Conservation (phyloP, 1,140 invertebrate genomes). For the Halyomorpha halys region DNA sequence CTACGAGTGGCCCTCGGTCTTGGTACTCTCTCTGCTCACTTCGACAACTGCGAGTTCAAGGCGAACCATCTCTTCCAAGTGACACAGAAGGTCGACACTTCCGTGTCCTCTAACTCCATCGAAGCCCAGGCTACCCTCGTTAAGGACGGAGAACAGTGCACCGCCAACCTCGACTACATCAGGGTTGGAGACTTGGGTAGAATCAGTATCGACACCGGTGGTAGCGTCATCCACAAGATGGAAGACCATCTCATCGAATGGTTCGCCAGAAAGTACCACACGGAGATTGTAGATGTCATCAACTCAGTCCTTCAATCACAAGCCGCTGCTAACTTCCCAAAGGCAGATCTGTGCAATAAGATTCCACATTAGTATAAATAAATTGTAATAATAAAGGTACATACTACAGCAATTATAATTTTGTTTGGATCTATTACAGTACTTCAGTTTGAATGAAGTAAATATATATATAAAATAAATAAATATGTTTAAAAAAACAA, state of each 20-base stretch:
- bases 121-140: conserved; percentile 17
- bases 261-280: conserved; percentile 8
- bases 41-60: conserved; percentile 15
- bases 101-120: conserved; percentile 19
- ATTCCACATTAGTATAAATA: background rate
- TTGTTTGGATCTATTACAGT: no score
- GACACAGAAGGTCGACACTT: conserved; percentile 8
- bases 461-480: no score
- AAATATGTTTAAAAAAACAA: no score
- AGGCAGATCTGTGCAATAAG: conserved; percentile 20
- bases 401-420: no score
- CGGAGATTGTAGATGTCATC: background rate
- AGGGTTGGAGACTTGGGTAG: conserved; percentile 5
- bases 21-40: conserved; percentile 2
- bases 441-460: no score
- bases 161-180: conserved; percentile 15
- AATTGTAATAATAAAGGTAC: no score
- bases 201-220: conserved; percentile 21
- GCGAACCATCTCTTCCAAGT: conserved; percentile 14
- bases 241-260: conserved; percentile 19
- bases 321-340: background rate
- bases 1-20: conserved; percentile 6
- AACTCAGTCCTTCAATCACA: background rate
- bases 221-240: conserved; percentile 21
- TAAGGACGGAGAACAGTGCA: conserved; percentile 8